phyloP scores from a whole-genome alignment of 53 echinoderm and acorn worm species.

The Apostichopus leukothele region DNA sequence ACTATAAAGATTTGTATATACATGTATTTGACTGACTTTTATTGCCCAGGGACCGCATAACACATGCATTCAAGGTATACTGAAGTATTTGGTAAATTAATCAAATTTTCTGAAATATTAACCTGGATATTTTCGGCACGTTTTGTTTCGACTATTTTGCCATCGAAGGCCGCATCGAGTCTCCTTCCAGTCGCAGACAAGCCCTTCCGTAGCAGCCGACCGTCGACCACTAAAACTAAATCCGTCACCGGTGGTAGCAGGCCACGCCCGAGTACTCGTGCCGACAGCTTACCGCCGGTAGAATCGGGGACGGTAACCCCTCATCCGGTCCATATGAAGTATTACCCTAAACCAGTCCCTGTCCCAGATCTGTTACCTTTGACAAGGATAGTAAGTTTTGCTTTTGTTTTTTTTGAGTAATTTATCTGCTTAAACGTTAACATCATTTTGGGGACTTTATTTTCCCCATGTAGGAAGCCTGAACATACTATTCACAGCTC shows the following conservation, averaged over 20 bases:
- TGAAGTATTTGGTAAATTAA: too few relatives aligned
- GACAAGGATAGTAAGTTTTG: constrained; percentile 81
- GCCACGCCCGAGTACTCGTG: neutral
- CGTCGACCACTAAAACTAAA: neutral
- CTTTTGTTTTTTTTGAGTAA: neutral
- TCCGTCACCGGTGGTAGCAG: neutral
- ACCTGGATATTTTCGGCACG: neutral
- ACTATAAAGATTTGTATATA: too few relatives aligned
- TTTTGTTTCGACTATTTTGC: neutral
- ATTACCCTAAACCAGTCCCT: constrained; percentile 85
- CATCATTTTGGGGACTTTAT: too few relatives aligned
- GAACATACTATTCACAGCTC: too few relatives aligned
- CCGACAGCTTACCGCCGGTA: constrained; percentile 31
- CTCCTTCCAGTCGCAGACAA: neutral
- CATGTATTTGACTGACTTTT: too few relatives aligned
- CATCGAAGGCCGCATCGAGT: neutral
- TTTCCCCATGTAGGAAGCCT: too few relatives aligned
- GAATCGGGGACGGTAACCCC: constrained; percentile 54
- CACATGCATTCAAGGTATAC: too few relatives aligned
- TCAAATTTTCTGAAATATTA: too few relatives aligned
- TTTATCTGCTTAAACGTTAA: neutral
- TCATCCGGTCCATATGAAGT: constrained; percentile 51
- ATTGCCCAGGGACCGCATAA: too few relatives aligned
- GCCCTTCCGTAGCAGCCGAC: neutral
- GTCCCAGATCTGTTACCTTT: constrained; percentile 82